A percentile compares a stretch with the other conserved stretches of the same genome.
Conservation (phyloP, 30 jellyfish, hydroid and myxozoan genomes). For the Aurelia aurita region DNA sequence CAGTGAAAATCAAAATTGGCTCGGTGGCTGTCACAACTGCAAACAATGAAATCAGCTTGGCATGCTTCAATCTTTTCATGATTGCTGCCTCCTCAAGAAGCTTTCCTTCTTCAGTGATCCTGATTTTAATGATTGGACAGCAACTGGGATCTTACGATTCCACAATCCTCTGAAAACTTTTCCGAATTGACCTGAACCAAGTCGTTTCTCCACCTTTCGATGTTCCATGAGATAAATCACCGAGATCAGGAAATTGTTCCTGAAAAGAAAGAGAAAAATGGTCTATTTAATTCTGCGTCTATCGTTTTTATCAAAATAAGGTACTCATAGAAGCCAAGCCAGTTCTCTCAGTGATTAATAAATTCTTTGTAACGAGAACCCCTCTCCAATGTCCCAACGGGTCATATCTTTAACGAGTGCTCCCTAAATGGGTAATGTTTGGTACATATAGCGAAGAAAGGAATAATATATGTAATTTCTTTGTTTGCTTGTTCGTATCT, state of each 20-base stretch:
- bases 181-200: slow-evolving; percentile 94
- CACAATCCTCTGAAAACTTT: slow-evolving; percentile 91
- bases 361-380: no score
- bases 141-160: slow-evolving; percentile 91
- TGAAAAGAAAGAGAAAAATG: background rate
- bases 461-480: no score
- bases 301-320: no score
- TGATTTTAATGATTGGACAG: slow-evolving; percentile 87
- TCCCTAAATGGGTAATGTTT: no score
- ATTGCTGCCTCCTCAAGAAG: slow-evolving; percentile 88
- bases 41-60: slow-evolving; percentile 80
- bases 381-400: no score
- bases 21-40: slow-evolving; percentile 93
- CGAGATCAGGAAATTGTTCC: slow-evolving; percentile 60
- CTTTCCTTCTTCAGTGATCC: slow-evolving; percentile 91
- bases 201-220: slow-evolving; percentile 56
- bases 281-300: no score
- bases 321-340: no score
- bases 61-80: slow-evolving; percentile 88
- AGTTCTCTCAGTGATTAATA: no score
- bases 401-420: no score
- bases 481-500: no score
- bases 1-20: slow-evolving; percentile 93
- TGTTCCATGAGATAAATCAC: slow-evolving; percentile 89
- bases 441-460: no score